phyloP scores from a whole-genome alignment of 2,113 vertebrate species.

The Apodemus speciosus region DNA sequence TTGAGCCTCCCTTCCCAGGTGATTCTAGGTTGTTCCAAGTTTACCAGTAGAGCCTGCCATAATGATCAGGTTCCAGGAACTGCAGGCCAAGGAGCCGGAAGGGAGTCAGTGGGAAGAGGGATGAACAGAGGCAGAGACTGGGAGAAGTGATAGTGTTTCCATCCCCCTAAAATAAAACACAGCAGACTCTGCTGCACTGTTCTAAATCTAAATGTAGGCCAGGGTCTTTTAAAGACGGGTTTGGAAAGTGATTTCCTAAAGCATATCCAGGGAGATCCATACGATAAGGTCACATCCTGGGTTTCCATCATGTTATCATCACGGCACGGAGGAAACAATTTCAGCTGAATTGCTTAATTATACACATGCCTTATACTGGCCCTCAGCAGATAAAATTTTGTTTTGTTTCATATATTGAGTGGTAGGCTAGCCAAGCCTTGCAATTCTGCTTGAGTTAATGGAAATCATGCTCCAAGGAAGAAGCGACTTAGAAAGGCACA shows the following conservation, averaged over 20 bases:
- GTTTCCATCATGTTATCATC: neutral
- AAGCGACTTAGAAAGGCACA: conserved; percentile 52
- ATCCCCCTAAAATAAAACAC: conserved; percentile 25
- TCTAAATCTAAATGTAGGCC: neutral
- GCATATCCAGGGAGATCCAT: neutral
- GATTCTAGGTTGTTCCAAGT: neutral
- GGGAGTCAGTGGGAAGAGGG: neutral
- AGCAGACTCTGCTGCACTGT: neutral
- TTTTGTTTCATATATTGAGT: conserved; percentile 28
- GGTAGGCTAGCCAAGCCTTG: neutral
- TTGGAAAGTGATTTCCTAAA: conserved; percentile 48
- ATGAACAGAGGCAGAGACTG: neutral
- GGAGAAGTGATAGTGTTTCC: neutral
- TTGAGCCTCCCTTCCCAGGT: neutral
- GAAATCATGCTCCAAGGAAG: conserved; percentile 10
- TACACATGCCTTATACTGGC: neutral
- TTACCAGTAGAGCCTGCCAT: neutral
- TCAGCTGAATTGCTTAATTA: neutral
- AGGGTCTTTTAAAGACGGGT: conserved; percentile 22
- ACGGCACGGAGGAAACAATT: conserved; percentile 8
- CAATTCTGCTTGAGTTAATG: conserved; percentile 10
- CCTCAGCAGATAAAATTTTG: neutral
- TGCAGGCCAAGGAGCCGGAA: neutral
- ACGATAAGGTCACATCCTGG: neutral
- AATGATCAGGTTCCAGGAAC: neutral